These are phyloP conservation scores for Cynaeus angustus DNA, from an alignment of 2,888 invertebrate species.

Conservation along the genomic window DNA sequence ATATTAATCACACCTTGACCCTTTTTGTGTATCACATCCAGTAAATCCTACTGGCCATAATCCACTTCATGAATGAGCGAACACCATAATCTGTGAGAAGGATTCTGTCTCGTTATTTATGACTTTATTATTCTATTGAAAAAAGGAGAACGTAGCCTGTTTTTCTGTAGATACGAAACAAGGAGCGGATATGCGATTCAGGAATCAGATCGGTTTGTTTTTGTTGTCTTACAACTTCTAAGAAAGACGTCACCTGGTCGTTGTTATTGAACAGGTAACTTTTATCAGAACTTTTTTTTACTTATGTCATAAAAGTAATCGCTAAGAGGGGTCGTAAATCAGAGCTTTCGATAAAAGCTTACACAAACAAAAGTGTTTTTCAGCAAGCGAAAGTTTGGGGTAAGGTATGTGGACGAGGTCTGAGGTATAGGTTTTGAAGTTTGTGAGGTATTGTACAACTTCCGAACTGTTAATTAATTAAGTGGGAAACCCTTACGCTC, in stretches of 20 bases:
- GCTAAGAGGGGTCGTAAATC: conserved; percentile 24
- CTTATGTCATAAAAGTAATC: conserved; percentile 5
- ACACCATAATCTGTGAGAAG: conserved; percentile 14
- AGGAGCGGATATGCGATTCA: conserved; percentile 14
- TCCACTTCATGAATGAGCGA: too few relatives aligned
- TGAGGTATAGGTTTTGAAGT: background rate
- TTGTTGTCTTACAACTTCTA: background rate
- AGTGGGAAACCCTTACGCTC: too few relatives aligned
- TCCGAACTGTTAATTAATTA: too few relatives aligned
- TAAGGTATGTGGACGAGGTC: too few relatives aligned
- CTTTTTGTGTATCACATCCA: conserved; percentile 3
- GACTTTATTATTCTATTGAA: conserved; percentile 16
- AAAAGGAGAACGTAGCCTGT: background rate
- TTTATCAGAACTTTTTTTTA: background rate
- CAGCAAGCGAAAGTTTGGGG: too few relatives aligned
- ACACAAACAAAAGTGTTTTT: conserved; percentile 9
- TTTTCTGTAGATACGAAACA: background rate
- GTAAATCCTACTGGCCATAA: background rate
- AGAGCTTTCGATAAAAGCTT: conserved; percentile 17
- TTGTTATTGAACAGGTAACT: conserved; percentile 1
- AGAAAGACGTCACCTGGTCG: conserved; percentile 16
- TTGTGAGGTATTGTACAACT: background rate
- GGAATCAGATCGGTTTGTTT: conserved; percentile 16
- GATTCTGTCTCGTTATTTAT: conserved; percentile 11
- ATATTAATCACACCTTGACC: conserved; percentile 4